Percentiles rank a stretch among this genome's conserved stretches.
Conservation (phyloP, 37 sponge, comb jelly and placozoan genomes). For the Eunapius fragilis region DNA sequence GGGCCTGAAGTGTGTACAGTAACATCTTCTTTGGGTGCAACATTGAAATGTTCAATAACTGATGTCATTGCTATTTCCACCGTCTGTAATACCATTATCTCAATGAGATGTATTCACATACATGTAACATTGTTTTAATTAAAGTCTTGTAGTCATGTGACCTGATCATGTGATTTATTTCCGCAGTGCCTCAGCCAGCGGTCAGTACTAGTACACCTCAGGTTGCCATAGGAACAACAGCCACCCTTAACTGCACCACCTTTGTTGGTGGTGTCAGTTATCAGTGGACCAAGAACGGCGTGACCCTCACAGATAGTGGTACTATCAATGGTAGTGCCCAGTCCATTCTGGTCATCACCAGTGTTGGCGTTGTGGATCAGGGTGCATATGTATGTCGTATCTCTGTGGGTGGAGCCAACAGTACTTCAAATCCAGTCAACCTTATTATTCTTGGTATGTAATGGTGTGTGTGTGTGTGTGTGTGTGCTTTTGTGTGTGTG, state of each 20-base stretch:
- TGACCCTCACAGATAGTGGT: neutral
- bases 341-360: neutral
- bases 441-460: neutral
- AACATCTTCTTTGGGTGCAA: no score
- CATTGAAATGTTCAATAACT: no score
- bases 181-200: no score
- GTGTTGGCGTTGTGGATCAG: neutral
- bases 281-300: constrained; percentile 22
- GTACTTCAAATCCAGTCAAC: neutral
- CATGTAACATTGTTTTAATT: no score
- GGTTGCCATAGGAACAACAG: neutral
- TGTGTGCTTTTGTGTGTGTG: neutral
- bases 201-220: no score
- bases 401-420: neutral
- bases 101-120: no score
- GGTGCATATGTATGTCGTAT: constrained; percentile 2
- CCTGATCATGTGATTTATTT: no score
- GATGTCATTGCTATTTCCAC: no score
- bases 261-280: neutral
- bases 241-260: neutral
- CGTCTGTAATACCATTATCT: no score
- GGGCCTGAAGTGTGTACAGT: no score
- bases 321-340: neutral
- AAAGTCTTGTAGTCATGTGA: no score
- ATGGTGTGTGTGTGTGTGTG: neutral